phyloP scores from a whole-genome alignment of 2,797 vertebrate species.

The Danio aesculapii region DNA sequence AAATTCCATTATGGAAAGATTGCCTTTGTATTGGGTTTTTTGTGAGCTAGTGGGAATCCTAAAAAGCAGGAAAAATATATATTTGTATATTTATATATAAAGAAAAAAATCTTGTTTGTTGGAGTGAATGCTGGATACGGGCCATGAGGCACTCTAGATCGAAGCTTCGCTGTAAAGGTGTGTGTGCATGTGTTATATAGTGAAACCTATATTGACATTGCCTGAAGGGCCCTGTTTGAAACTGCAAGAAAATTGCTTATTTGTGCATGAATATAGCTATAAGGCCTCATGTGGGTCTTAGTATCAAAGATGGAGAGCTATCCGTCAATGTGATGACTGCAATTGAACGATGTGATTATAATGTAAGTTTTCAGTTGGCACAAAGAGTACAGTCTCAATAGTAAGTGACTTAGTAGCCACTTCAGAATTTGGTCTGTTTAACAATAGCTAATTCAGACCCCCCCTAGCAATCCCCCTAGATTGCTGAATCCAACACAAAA shows the following conservation, averaged over 20 bases:
- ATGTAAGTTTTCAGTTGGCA: background rate
- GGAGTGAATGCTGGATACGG: conserved; percentile 33
- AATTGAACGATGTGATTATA: conserved; percentile 1
- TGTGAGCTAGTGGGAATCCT: background rate
- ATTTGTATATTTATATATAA: no score
- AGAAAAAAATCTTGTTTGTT: conserved; percentile 43
- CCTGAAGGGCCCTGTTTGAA: conserved; percentile 68
- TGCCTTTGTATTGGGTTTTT: conserved; percentile 4
- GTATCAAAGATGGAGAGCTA: conserved; percentile 53
- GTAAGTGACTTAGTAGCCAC: background rate
- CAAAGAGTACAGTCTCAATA: background rate
- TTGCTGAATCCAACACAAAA: no score
- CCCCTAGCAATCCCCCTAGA: no score
- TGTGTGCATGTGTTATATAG: conserved; percentile 32
- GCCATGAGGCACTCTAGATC: conserved; percentile 38
- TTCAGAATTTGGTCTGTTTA: background rate
- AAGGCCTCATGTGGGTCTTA: conserved; percentile 63
- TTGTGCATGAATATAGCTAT: conserved; percentile 70
- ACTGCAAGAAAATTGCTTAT: conserved; percentile 67
- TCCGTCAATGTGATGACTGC: conserved; percentile 16
- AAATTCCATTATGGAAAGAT: conserved; percentile 37
- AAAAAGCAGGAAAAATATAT: background rate
- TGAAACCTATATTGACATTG: conserved; percentile 75
- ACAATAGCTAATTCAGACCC: background rate
- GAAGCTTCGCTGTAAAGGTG: conserved; percentile 39